phyloP scores from a whole-genome alignment of 2,888 invertebrate species.

The Scaptomyza cyrtandrae region DNA sequence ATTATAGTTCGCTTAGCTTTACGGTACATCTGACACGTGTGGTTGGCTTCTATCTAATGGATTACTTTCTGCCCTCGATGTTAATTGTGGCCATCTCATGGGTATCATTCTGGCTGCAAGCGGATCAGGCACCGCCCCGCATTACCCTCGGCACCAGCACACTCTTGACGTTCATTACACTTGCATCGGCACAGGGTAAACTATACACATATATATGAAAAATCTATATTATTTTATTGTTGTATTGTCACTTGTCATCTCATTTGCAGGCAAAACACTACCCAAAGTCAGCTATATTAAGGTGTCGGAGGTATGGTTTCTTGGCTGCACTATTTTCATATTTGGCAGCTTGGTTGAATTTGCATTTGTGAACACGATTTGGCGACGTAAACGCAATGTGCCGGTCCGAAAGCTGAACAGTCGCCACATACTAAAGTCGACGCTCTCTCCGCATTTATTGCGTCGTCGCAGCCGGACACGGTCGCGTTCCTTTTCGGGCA shows the following conservation, averaged over 20 bases:
- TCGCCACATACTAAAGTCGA: conserved; percentile 93
- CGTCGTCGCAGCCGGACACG: conserved; percentile 90
- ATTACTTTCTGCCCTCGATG: conserved; percentile 94
- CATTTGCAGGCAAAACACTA: conserved; percentile 87
- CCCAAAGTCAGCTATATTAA: conserved; percentile 96
- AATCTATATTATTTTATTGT: no score
- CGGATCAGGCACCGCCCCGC: conserved; percentile 93
- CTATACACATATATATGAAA: no score
- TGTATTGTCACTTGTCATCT: no score
- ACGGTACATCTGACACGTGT: conserved; percentile 92
- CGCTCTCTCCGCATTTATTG: conserved; percentile 91
- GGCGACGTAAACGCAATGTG: conserved; percentile 89
- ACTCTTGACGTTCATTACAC: conserved; percentile 94
- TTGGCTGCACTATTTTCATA: conserved; percentile 93
- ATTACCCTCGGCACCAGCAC: conserved; percentile 93
- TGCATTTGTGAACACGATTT: conserved; percentile 95
- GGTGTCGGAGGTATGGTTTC: conserved; percentile 95
- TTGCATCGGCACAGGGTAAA: conserved; percentile 90
- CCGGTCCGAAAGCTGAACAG: conserved; percentile 86
- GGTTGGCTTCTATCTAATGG: conserved; percentile 94
- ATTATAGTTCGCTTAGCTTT: conserved; percentile 92
- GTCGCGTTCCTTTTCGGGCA: conserved; percentile 87
- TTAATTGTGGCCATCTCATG: conserved; percentile 94
- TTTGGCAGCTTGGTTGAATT: conserved; percentile 94
- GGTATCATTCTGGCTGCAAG: conserved; percentile 95